Evolutionary conservation across 2,888 invertebrate genomes (phyloP), one percentile per base, ranked within the genome.

Genomic region (Strigamia crassipes): DNA sequence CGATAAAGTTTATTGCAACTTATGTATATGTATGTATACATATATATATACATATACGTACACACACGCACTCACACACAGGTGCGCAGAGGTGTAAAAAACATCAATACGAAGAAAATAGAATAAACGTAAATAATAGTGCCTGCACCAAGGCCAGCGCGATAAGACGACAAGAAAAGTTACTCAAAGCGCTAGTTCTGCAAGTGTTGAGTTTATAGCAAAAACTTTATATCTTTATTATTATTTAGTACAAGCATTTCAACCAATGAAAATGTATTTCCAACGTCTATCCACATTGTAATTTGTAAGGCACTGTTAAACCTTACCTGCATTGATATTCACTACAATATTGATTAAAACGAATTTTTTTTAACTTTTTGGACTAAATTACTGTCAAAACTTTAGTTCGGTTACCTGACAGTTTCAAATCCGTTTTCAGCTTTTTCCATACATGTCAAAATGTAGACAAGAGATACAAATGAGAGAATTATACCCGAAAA

Each of bases 101-200:
- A 61, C 21, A 61, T 61, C 61, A 61, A 61, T 21, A 23, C 21
- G 21, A 12, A 61, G 21, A 23, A 61, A 61, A 61, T 61, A 61
- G 21, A 61, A 61, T 61, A 23, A 61, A 61, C 5, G 61, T 23
- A 21, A 61, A 61, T 61, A 18, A 23, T 21, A n/a, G n/a, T n/a
- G n/a, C n/a, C n/a, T n/a, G n/a, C n/a, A n/a, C n/a, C n/a, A n/a
- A n/a, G n/a, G 61, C 61, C 18, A 18, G 23, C 61, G 9, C 10
- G 61, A 61, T 61, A 61, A 61, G 61, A 4, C 9, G 61, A 61
- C 61, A 61, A 61, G 61, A 61, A 61, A 61, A 61, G 61, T 61
- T 23, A 61, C 61, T 61, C 61, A 18, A 61, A 61, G 12, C 46
- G 46, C 12, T 46, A 38, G 38, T 38, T 38, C 38, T 6, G 9